Evolutionary conservation across 2,113 vertebrate genomes (phyloP).

Genomic region (Nyctereutes procyonoides): DNA sequence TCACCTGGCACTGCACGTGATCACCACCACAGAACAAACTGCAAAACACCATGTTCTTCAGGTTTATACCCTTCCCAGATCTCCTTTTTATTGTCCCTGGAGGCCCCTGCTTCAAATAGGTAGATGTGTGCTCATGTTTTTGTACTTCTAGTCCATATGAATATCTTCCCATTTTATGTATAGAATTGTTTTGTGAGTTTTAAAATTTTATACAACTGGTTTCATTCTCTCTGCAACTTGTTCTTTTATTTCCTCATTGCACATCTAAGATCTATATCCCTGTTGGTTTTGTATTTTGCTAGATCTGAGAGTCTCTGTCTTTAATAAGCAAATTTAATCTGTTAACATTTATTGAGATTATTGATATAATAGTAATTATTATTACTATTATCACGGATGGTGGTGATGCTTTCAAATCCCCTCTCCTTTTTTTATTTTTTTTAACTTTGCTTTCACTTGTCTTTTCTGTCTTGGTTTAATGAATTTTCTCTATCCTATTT

Average conservation of each 20-base stretch:
- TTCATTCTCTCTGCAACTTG: neutral
- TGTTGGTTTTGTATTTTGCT: neutral
- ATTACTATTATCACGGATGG: neutral
- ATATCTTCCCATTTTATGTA: neutral
- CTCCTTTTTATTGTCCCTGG: neutral
- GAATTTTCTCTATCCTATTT: neutral
- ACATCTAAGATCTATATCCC: neutral
- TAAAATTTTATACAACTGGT: neutral
- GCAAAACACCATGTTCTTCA: neutral
- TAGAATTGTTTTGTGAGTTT: neutral
- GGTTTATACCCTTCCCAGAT: neutral
- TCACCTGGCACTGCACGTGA: neutral
- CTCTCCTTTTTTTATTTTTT: neutral
- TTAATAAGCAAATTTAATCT: neutral
- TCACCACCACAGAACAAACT: neutral
- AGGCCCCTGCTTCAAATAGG: neutral
- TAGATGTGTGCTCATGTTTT: neutral
- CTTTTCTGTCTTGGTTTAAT: neutral
- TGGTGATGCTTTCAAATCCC: neutral
- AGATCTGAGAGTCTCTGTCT: neutral
- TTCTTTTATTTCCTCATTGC: neutral
- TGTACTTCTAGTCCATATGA: neutral
- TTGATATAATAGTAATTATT: neutral
- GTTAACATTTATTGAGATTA: slow-evolving; percentile 23
- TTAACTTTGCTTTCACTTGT: neutral